Percentiles rank a stretch among this genome's conserved stretches.
phyloP scores from a whole-genome alignment of 2,797 vertebrate species.

The Hozukius guyotensis region DNA sequence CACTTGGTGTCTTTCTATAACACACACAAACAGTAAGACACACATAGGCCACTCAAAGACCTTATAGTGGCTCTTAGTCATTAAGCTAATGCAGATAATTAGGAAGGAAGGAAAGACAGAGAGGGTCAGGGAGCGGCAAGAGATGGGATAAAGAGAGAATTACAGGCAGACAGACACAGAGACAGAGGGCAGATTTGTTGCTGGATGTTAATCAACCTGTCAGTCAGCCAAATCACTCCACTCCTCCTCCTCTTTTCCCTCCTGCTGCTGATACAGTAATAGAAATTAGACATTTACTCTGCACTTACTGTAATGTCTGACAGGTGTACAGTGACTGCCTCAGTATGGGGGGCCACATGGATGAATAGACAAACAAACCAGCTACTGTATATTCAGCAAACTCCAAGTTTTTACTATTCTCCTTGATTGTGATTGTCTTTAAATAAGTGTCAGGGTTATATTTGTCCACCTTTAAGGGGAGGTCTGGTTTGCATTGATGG shows the following conservation, averaged over 20 bases:
- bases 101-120: conserved; percentile 48
- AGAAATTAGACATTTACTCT: conserved; percentile 21
- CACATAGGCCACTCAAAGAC: conserved; percentile 26
- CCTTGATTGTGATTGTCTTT: not conserved
- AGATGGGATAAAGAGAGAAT: conserved; percentile 53
- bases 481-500: not conserved
- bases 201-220: conserved; percentile 60
- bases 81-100: conserved; percentile 72
- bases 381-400: not conserved
- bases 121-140: conserved; percentile 35
- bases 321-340: not conserved
- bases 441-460: not conserved
- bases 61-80: conserved; percentile 49
- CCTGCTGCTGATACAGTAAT: conserved; percentile 29
- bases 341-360: not conserved
- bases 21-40: conserved; percentile 20
- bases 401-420: not conserved
- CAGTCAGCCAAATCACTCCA: conserved; percentile 34
- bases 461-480: not conserved
- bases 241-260: conserved; percentile 8
- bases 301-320: not conserved
- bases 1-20: not conserved
- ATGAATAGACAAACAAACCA: not conserved
- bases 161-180: conserved; percentile 51
- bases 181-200: conserved; percentile 43